phyloP scores from a whole-genome alignment of 2,797 vertebrate species.

The Sciurus carolinensis region DNA sequence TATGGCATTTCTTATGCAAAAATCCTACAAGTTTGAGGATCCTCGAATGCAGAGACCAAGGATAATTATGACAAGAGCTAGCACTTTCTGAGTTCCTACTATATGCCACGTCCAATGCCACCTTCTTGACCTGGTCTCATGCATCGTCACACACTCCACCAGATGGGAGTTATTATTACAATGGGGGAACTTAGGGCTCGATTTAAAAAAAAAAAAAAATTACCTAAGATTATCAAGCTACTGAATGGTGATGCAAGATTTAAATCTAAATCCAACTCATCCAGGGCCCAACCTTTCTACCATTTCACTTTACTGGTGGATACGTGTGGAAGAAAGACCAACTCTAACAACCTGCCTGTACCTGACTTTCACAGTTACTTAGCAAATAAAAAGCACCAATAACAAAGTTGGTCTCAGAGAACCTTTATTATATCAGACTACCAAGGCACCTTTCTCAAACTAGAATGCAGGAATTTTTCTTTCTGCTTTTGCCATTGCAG shows the following conservation, averaged over 20 bases:
- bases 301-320: background rate
- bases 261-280: background rate
- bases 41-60: background rate
- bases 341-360: background rate
- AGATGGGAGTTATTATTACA: background rate
- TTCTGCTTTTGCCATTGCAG: background rate
- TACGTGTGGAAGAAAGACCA: background rate
- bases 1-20: background rate
- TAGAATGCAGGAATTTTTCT: background rate
- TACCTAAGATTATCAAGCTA: background rate
- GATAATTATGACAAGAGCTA: background rate
- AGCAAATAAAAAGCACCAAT: background rate
- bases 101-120: background rate
- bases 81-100: background rate
- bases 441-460: background rate
- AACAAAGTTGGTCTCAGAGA: background rate
- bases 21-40: background rate
- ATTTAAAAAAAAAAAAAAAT: constrained; percentile 38
- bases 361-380: background rate
- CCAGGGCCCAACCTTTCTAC: background rate
- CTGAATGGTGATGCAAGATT: background rate
- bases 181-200: background rate
- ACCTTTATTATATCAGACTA: background rate
- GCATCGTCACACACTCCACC: background rate
- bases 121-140: background rate